Base-by-base conservation (phyloP, 2,113 vertebrate genomes). In the Xiphias gladius region DNA sequence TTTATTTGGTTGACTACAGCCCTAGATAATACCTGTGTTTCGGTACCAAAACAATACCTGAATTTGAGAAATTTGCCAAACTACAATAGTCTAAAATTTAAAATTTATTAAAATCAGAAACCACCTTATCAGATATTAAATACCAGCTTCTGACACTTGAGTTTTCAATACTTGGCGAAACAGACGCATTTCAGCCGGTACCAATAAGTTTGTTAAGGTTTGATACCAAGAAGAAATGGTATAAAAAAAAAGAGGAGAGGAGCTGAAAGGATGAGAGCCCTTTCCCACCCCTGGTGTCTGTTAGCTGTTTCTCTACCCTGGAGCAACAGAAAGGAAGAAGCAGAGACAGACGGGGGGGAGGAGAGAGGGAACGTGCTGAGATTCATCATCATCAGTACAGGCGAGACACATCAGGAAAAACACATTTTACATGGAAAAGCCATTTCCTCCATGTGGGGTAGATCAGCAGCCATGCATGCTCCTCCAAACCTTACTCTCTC, bases 321-420 rank as follows among this genome's bases (percentile, higher is more conserved):
- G 73, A 81, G 91, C 80, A 50, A 90, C 73, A 73, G 62, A 73
- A 72, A 86, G 73, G 61, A 82, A 88, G 46, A 83, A 70, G 77
- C 52, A 82, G 68, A 81, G 78, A 90, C 20, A 66, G 3, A 37
- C 59, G 16, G 35, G 32, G 72, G 43, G 30, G 55, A 11, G 68
- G 64, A 74, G 54, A 55, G 55, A 74, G 63, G 55, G 63, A 84
- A 54, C 68, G 9, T 86, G 88, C 84, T 89, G 88, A 77, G 85
- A 90, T 91, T 88, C 82, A 92, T 89, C 83, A 91, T 90, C 83
- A 91, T 91, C 75, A 85, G 52, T 63, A 67, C 62, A 80, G 14
- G 32, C 80, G 65, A 81, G 66, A 75, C 52, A 81, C 70, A 86
- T 32, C 24, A 81, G 62, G 50, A 65, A 72, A 86, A 82, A 84